A percentile compares a stretch with the other conserved stretches of the same genome.
Conservation (phyloP, 2,113 vertebrate genomes). For the Pedetes capensis region DNA sequence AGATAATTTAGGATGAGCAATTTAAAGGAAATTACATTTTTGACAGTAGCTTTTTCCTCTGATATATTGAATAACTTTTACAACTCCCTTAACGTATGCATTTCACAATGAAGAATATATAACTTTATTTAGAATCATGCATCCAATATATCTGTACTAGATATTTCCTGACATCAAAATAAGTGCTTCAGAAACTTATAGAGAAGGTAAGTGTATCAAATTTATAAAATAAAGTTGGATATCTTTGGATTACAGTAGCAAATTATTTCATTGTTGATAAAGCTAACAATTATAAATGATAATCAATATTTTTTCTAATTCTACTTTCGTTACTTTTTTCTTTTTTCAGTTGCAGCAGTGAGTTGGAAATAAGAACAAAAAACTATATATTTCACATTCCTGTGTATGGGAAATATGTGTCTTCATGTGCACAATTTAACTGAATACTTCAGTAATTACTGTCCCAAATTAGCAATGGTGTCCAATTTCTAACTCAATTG, state of each 20-base stretch:
- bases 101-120: neutral
- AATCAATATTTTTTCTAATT: constrained; percentile 25
- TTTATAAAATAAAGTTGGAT: neutral
- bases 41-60: neutral
- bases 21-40: neutral
- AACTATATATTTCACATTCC: neutral
- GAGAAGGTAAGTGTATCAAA: neutral
- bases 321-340: neutral
- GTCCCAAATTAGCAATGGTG: neutral
- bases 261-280: constrained; percentile 5
- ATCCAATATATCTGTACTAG: neutral
- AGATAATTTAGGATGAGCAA: neutral
- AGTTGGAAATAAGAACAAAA: neutral
- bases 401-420: neutral
- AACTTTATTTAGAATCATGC: neutral
- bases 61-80: neutral
- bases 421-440: neutral
- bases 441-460: neutral
- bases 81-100: neutral
- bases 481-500: constrained; percentile 19
- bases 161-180: neutral
- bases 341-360: neutral
- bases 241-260: neutral
- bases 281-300: neutral
- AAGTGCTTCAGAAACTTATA: neutral